Percentiles rank a stretch among this genome's conserved stretches.
Conservation (phyloP, 1,140 invertebrate species). For the Helicoverpa armigera region DNA sequence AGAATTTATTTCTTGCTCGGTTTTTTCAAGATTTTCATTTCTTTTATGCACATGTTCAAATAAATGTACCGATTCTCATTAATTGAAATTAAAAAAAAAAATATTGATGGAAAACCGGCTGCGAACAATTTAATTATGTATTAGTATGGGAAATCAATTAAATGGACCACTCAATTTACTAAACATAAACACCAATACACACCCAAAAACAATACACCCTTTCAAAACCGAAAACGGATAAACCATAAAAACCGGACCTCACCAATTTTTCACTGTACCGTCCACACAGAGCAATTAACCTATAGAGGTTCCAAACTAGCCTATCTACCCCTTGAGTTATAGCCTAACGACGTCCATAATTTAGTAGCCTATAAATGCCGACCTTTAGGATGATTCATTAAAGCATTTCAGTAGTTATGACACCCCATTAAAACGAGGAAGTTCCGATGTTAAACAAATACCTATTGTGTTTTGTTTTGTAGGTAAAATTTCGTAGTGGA, state of each 20-base stretch:
- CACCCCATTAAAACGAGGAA: constrained; percentile 58
- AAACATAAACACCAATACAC: background rate
- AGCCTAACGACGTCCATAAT: constrained; percentile 65
- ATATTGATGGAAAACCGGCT: too few relatives aligned
- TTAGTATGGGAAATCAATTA: too few relatives aligned
- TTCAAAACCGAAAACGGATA: too few relatives aligned
- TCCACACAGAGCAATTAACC: constrained; percentile 36
- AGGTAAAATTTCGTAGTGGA: constrained; percentile 40
- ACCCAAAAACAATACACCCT: background rate
- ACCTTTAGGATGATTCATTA: constrained; percentile 65
- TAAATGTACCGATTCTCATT: too few relatives aligned
- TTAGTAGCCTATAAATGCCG: constrained; percentile 60
- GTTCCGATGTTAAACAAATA: constrained; percentile 48
- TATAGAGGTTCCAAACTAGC: constrained; percentile 40
- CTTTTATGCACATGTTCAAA: too few relatives aligned
- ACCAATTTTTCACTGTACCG: constrained; percentile 14
- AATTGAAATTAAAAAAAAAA: too few relatives aligned
- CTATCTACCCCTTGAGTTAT: constrained; percentile 57
- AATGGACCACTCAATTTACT: too few relatives aligned
- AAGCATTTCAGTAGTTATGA: constrained; percentile 65
- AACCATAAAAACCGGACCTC: background rate
- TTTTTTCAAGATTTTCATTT: too few relatives aligned
- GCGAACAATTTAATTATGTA: too few relatives aligned
- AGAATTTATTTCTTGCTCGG: too few relatives aligned
- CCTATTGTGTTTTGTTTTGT: constrained; percentile 27